Evolutionary conservation across 2,888 invertebrate species (phyloP).

Genomic region (Harpalus rufipes): DNA sequence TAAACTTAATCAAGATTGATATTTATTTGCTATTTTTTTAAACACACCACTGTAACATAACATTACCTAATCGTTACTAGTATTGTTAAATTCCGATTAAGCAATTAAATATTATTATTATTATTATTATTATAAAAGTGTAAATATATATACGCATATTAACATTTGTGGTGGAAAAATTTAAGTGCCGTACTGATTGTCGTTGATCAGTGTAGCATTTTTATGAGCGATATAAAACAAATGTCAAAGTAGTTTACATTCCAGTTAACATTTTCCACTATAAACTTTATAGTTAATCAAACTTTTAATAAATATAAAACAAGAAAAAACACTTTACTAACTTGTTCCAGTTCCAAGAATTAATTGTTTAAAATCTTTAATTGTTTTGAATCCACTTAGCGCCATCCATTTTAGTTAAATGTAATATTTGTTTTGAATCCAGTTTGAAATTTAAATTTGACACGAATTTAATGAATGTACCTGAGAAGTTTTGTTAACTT

Average conservation of each 20-base stretch:
- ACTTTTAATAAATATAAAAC: neutral
- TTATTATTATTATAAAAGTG: too few relatives aligned
- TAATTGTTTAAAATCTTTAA: slow-evolving; percentile 39
- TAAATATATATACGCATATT: neutral
- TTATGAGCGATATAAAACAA: slow-evolving; percentile 3
- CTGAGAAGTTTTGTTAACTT: slow-evolving; percentile 42
- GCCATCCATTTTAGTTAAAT: slow-evolving; percentile 4
- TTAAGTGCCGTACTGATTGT: neutral
- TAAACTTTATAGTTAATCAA: slow-evolving; percentile 7
- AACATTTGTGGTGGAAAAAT: neutral
- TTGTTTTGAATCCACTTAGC: slow-evolving; percentile 19
- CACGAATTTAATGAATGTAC: slow-evolving; percentile 44
- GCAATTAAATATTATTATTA: too few relatives aligned
- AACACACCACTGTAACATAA: too few relatives aligned
- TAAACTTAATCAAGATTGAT: too few relatives aligned
- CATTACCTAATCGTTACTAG: too few relatives aligned
- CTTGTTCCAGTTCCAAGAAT: neutral
- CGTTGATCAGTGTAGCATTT: neutral
- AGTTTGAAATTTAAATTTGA: slow-evolving; percentile 44
- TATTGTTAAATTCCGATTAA: too few relatives aligned
- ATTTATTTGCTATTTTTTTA: too few relatives aligned
- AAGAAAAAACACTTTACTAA: neutral
- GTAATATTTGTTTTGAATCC: slow-evolving; percentile 36
- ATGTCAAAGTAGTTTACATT: neutral
- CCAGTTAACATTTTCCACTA: neutral